Base-by-base conservation (phyloP, 2,113 vertebrate genomes). In the Anolis sagrei region DNA sequence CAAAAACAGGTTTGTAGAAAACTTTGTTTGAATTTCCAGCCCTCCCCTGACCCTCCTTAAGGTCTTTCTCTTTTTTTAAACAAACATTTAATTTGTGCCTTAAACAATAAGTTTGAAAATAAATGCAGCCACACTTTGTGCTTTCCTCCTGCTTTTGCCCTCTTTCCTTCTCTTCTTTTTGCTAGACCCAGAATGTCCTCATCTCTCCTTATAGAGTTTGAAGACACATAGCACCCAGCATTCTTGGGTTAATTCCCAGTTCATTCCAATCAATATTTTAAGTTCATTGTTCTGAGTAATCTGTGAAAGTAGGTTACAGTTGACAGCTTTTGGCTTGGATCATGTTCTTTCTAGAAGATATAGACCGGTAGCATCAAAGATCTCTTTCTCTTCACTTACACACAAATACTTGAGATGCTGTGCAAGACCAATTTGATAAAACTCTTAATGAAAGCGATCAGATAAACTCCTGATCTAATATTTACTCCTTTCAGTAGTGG, bases 81-180 rank as follows among this genome's bases (percentile, higher is more conserved):
- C 74, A 64, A 73, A 90, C 86, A 85, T 96, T 96, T 96, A 93
- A 96, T 96, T 96, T 96, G 95, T 96, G 96, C 96, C 96, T 97
- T 96, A 96, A 94, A 89, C 58, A 94, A 89, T 94, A 91, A 95
- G 90, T 94, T 81, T 64, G 92, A 81, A 96, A 95, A 94, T 93
- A 93, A 96, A 95, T 91, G 92, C 90, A 94, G 90, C 93, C 90
- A 86, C 90, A 88, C 93, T 90, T 81, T 92, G 86, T 93, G 84
- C 83, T 69, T 73, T 87, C 76, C 88, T 93, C 89, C 93, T 91
- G 58, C 72, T 39, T 89, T 92, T 78, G 58, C 32, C 6, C 2
- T 69, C 66, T 44, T 69, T 79, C 84, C 73, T 62, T 88, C 83
- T 81, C 34, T 39, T 88, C 10, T 19, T 91, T 87, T 94, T 89